Conservation (phyloP, 2,113 vertebrate species). For the Gavia stellata region DNA sequence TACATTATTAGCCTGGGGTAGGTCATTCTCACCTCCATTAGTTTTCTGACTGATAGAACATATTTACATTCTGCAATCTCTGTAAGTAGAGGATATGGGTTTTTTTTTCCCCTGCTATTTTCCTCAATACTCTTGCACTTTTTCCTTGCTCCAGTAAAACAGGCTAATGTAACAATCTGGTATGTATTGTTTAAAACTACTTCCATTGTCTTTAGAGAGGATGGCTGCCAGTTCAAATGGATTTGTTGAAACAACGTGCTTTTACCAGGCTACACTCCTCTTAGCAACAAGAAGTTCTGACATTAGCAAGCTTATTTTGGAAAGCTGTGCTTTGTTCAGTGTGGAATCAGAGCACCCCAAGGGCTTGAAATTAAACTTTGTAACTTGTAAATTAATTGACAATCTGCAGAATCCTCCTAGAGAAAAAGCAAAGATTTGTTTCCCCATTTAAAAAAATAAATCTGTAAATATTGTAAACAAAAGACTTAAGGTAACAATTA, state of each 20-base stretch:
- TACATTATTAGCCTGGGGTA: constrained; percentile 23
- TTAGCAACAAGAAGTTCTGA: constrained; percentile 55
- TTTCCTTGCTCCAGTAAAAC: background rate
- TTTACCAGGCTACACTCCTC: constrained; percentile 31
- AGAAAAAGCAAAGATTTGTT: background rate
- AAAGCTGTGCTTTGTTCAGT: constrained; percentile 21
- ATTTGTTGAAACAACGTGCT: constrained; percentile 42
- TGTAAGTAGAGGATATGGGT: background rate
- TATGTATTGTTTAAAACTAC: background rate
- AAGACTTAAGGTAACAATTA: background rate
- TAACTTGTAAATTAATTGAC: constrained; percentile 4
- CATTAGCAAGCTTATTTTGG: constrained; percentile 53
- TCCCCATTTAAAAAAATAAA: background rate
- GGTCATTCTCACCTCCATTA: constrained; percentile 10
- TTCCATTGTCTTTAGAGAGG: constrained; percentile 16
- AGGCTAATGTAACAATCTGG: constrained; percentile 24
- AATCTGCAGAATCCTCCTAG: constrained; percentile 7
- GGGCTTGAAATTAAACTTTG: constrained; percentile 10
- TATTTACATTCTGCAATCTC: background rate
- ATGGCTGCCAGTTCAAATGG: background rate
- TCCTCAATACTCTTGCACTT: background rate
- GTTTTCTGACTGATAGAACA: constrained; percentile 8
- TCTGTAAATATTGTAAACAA: background rate
- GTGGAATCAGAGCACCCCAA: constrained; percentile 1
- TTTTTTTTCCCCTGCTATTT: background rate